Evolutionary conservation across 2,113 vertebrate genomes (phyloP).

Genomic region (Tinamus guttatus): DNA sequence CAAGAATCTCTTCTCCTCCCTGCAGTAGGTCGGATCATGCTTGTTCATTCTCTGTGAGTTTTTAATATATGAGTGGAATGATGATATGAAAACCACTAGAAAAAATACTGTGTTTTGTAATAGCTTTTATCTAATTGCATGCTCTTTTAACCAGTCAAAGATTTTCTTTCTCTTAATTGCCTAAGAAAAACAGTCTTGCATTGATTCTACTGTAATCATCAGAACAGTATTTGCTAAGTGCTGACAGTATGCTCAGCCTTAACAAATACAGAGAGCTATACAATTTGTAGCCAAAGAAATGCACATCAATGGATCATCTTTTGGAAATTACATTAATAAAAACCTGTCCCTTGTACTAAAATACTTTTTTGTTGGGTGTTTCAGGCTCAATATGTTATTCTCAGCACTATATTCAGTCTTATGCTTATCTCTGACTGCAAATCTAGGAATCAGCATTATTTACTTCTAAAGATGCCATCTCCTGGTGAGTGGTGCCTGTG

Average conservation of each 20-base stretch:
- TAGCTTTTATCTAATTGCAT: background rate
- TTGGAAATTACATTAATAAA: background rate
- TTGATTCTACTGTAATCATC: background rate
- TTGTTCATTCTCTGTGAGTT: background rate
- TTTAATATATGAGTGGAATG: background rate
- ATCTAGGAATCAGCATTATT: background rate
- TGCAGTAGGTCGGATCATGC: background rate
- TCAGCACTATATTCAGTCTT: background rate
- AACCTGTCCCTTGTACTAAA: background rate
- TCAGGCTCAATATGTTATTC: background rate
- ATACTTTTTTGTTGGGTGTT: background rate
- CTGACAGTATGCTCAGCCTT: background rate
- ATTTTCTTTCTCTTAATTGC: background rate
- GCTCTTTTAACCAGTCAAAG: background rate
- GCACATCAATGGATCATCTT: background rate
- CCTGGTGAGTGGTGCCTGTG: background rate
- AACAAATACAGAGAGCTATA: background rate
- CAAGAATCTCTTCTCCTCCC: background rate
- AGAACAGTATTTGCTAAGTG: background rate
- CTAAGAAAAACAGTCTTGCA: background rate
- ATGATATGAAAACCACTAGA: background rate
- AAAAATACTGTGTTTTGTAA: background rate
- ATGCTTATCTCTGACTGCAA: background rate
- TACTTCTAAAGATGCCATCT: conserved; percentile 51
- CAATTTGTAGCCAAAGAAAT: background rate